These are phyloP conservation scores for Agrotis exclamationis DNA, from an alignment of 2,888 invertebrate species.

Conservation along the genomic window DNA sequence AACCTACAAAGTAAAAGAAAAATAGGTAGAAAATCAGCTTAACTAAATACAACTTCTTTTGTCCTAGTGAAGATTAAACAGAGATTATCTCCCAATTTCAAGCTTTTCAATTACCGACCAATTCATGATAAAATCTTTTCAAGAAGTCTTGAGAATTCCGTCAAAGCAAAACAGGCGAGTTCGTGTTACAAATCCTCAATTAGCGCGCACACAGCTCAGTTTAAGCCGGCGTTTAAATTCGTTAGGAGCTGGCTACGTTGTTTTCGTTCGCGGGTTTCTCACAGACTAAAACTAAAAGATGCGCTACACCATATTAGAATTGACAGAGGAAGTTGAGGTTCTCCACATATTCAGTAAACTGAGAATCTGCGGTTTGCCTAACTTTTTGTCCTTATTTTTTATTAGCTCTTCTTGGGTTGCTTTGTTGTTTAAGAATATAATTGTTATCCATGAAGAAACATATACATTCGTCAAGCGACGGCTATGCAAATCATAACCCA, in stretches of 20 bases:
- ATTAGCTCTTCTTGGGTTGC: background rate
- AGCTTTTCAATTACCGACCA: constrained; percentile 47
- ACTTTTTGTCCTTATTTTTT: background rate
- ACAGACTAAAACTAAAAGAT: constrained; percentile 69
- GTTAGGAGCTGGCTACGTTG: constrained; percentile 85
- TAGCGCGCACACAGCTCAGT: constrained; percentile 86
- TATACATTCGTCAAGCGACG: background rate
- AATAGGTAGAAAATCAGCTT: background rate
- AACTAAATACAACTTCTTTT: background rate
- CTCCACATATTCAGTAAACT: no score
- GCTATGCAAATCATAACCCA: background rate
- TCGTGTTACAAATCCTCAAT: constrained; percentile 89
- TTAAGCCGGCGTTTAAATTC: constrained; percentile 90
- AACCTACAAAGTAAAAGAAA: background rate
- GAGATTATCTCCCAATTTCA: background rate
- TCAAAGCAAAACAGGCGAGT: constrained; percentile 80
- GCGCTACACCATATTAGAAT: background rate
- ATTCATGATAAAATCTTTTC: constrained; percentile 35
- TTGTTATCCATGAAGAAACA: background rate
- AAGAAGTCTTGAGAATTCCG: constrained; percentile 59
- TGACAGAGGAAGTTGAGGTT: background rate
- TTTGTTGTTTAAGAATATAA: background rate
- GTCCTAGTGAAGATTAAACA: background rate
- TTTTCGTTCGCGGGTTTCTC: constrained; percentile 76
- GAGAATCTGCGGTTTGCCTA: no score